Base-by-base conservation (phyloP, 1,140 invertebrate species). In the Temnothorax longispinosus region DNA sequence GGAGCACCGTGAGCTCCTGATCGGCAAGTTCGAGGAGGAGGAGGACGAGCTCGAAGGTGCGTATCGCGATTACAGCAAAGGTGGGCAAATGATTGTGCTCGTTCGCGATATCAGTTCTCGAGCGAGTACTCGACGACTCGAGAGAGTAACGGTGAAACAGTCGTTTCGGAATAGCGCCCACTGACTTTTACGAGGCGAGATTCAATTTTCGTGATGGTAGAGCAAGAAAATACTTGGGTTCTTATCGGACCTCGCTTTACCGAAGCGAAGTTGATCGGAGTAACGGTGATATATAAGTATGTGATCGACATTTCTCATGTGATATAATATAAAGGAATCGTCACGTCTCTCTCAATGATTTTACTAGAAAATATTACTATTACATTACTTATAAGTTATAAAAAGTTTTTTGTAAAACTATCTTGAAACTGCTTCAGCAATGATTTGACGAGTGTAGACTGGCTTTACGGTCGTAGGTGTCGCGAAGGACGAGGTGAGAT, bases 41-140 rank as follows among this genome's bases (percentile, higher is more conserved):
- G 92, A 92, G 27, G 90, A 94, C 67, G 93, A 94, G 58, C 90
- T 95, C 64, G 88, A 89, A 85, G 94, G 94, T 94, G 87, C 15
- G 41, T 21, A 62, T 18, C 5, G 38, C n/a, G 3, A 41, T 21
- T n/a, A 41, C 18, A 69, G 52, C 32, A 54, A 44, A 72, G 18
- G 2, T 38, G 62, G 32, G 41, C 15, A 35, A 64, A 64, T 5
- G 10, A 35, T 13, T 21, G 18, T 21, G 27, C 27, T 52, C 13
- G 41, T 8, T 41, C 47, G 60, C 13, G 35, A 67, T 80, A 80
- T 80, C 21, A n/a, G 60, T 60, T 3, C 7, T 44, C 74, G n/a
- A 67, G 77, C 47, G 8, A 64, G 35, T 41, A 41, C 64, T 65
- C 18, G 32, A 38, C 15, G 15, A 64, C 15, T 64, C 38, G 52